Base-by-base conservation (phyloP, 2,113 vertebrate species). In the Myodes glareolus region DNA sequence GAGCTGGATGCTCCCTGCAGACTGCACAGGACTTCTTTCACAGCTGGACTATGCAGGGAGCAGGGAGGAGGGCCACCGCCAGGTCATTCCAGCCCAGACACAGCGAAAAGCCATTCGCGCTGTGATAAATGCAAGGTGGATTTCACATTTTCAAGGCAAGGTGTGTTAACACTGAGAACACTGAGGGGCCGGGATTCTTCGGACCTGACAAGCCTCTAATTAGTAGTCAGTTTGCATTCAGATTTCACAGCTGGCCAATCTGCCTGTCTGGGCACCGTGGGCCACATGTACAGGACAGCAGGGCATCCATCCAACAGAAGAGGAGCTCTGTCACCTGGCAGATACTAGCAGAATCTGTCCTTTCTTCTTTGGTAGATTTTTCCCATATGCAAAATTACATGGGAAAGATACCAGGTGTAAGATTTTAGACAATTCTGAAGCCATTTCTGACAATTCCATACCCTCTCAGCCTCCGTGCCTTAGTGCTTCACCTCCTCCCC, bases 161-260 rank as follows among this genome's bases (percentile, higher is more conserved):
- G 45, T 91, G 92, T 86, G 61, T 91, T 82, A 94, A 86, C 72
- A n/a, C 70, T n/a, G 94, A 92, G 90, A 90, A 86, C 76, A 27
- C n/a, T 36, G 9, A 1, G 78, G 78, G 84, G 73, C 61, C 86
- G 92, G 55, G 86, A 76, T 93, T 97, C 92, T 27, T 93, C 47
- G 87, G 52, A 88, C 47, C 67, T 95, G 92, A 8, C 8, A 92
- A 95, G 90, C 9, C 90, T 88, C 92, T 96, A 98, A 98, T 97
- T 96, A 98, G 96, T 88, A 58, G 78, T 70, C 84, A 0, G 0
- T 97, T 91, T 98, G 94, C 94, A 31, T 95, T 95, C 61, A 4
- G 90, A 96, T 97, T 98, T 98, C 97, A 97, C 11, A 90, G 97
- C 78, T 96, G 94, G 95, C 93, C 97, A 95, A 72, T 96, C 96